Conservation (phyloP, 2,888 invertebrate species). For the Oscheius sp. region DNA sequence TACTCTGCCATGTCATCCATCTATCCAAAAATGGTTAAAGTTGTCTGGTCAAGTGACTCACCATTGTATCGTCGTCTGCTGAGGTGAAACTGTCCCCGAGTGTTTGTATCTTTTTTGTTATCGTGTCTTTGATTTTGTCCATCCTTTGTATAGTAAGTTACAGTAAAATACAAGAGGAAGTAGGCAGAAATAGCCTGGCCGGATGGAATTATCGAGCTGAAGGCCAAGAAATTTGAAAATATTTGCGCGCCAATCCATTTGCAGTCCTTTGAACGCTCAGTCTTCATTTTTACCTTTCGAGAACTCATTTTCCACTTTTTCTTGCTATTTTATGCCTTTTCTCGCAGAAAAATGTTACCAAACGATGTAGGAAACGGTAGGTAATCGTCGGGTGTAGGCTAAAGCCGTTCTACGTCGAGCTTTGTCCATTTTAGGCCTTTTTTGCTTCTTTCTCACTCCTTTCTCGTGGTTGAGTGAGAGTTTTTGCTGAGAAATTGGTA, state of each 20-base stretch:
- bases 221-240: no score
- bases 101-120: constrained; percentile 33
- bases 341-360: no score
- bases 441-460: not conserved
- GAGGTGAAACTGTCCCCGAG: constrained; percentile 30
- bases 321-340: no score
- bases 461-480: not conserved
- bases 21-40: constrained; percentile 12
- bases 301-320: not conserved
- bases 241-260: not conserved
- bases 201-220: no score
- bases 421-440: not conserved
- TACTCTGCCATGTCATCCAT: constrained; percentile 40
- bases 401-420: not conserved
- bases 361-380: no score
- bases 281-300: not conserved
- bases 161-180: constrained; percentile 3
- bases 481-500: not conserved
- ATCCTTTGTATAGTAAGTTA: constrained; percentile 8
- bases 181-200: constrained; percentile 2
- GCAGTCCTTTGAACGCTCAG: constrained; percentile 3
- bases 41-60: not conserved
- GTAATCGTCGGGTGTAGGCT: no score
- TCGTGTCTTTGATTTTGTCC: constrained; percentile 33
- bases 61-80: constrained; percentile 35